These are phyloP conservation scores for Iselma pallidipennis DNA, from an alignment of 2,888 invertebrate species.

Conservation along the genomic window DNA sequence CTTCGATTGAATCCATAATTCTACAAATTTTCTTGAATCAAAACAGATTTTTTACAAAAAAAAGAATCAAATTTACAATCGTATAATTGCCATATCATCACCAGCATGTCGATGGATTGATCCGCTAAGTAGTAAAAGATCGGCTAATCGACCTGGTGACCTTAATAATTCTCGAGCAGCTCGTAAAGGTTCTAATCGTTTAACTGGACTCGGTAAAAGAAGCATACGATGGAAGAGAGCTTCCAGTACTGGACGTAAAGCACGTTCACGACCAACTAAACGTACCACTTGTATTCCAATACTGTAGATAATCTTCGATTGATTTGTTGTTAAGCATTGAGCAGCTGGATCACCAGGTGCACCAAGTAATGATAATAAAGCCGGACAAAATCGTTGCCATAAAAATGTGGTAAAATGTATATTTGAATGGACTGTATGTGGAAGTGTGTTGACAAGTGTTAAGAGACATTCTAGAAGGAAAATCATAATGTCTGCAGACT, in stretches of 20 bases:
- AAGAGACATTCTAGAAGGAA: conserved; percentile 86
- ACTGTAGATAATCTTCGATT: conserved; percentile 89
- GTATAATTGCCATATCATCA: conserved; percentile 80
- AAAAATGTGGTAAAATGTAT: conserved; percentile 85
- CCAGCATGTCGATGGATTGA: conserved; percentile 67
- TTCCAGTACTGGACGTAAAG: conserved; percentile 88
- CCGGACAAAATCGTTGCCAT: conserved; percentile 93
- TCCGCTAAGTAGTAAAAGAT: conserved; percentile 65
- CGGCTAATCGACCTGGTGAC: conserved; percentile 78
- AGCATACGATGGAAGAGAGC: conserved; percentile 93
- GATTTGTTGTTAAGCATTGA: conserved; percentile 78
- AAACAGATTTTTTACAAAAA: conserved; percentile 1
- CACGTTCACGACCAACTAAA: conserved; percentile 83
- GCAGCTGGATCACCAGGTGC: conserved; percentile 81
- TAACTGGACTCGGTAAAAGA: conserved; percentile 82
- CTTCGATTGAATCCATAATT: conserved; percentile 91
- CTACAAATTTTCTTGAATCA: conserved; percentile 59
- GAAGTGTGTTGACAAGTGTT: conserved; percentile 80
- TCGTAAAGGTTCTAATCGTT: conserved; percentile 82
- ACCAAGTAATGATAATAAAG: conserved; percentile 83
- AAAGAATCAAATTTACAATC: conserved; percentile 61
- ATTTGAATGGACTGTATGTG: conserved; percentile 81
- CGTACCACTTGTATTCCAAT: conserved; percentile 89
- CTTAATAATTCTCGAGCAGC: conserved; percentile 80
- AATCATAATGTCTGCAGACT: conserved; percentile 68